These are phyloP conservation scores for Eumeta japonica DNA, from an alignment of 1,140 invertebrate genomes.

Conservation along the genomic window DNA sequence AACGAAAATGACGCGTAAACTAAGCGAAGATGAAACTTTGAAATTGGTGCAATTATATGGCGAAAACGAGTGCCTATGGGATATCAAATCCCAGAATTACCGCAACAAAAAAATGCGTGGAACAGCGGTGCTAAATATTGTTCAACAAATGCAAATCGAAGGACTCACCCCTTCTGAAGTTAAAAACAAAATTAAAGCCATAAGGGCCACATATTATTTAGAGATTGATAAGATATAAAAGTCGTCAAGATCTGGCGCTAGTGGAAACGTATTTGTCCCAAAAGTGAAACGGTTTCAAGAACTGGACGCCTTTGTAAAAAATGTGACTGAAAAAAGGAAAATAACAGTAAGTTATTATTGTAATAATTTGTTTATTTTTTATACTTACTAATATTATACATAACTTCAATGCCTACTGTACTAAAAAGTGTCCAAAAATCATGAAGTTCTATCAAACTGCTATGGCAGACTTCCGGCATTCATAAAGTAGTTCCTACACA, in stretches of 20 bases:
- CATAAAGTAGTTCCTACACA: slow-evolving; percentile 7
- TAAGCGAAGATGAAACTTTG: slow-evolving; percentile 11
- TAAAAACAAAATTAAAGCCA: not conserved
- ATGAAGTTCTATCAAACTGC: slow-evolving; percentile 6
- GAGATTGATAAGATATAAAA: not conserved
- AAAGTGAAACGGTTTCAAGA: slow-evolving; percentile 12
- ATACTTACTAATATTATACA: not conserved
- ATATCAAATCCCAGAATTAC: slow-evolving; percentile 10
- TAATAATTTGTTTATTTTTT: not conserved
- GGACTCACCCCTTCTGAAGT: no score
- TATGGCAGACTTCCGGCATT: slow-evolving; percentile 6
- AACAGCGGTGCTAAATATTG: no score
- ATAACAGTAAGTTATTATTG: slow-evolving; percentile 14
- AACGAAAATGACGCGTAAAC: slow-evolving; percentile 10
- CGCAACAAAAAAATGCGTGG: slow-evolving; percentile 12
- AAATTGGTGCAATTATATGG: slow-evolving; percentile 10
- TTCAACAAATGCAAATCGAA: no score
- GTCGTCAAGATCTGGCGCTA: slow-evolving; percentile 12
- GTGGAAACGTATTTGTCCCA: slow-evolving; percentile 9
- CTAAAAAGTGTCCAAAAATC: slow-evolving; percentile 4
- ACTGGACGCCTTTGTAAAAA: no score
- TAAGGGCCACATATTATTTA: not conserved
- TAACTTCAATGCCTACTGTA: not conserved
- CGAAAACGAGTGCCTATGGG: slow-evolving; percentile 13
- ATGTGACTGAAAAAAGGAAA: slow-evolving; percentile 13